Evolutionary conservation across 1,140 invertebrate genomes (phyloP), one percentile per base, ranked within the genome.

Genomic region (Phymorhynchus buccinoides): DNA sequence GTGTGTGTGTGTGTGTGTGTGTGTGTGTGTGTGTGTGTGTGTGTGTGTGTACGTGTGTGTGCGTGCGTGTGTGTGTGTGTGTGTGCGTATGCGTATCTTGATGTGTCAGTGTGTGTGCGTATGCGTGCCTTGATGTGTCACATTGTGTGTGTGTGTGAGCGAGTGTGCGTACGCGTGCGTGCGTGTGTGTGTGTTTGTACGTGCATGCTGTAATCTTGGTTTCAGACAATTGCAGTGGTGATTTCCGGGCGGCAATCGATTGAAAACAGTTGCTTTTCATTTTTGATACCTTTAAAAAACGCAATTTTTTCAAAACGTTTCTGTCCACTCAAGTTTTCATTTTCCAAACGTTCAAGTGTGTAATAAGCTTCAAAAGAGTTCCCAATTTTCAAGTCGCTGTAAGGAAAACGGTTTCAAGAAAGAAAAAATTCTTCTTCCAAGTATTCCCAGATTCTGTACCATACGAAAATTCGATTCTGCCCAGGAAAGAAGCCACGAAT

Each of bases 191-290:
- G 41, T 35, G 44, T 7, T 22, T 35, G 44, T 32, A 27, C 30
- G n/a, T 79, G 77, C 16, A 7, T 79, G 42, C 27, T 52, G 2
- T 32, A 32, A 79, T 52, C 44, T 52, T 35, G 73, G 42, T 79
- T 79, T 79, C 77, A 79, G 77, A 79, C 3, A 22, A 32, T 79
- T 9, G 42, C 77, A 48, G 44, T 56, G 77, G 41, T 79, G 77
- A 79, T 52, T 79, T 79, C 77, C 44, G 77, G 77, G 77, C 44
- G 77, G 77, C 77, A 52, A 79, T 79, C 77, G 77, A 44, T 22
- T 27, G 6, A 62, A 62, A 62, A 62, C 56, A 27, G n/a, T 27
- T 73, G 32, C 18, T 62, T 62, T 62, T 62, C 18, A 3, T 27
- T 22, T 27, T 27, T 4, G 22, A 62, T 12, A 62, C 22, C 6